These are phyloP conservation scores for Diphyllodes magnificus DNA, from an alignment of 2,113 vertebrate species.

Conservation along the genomic window DNA sequence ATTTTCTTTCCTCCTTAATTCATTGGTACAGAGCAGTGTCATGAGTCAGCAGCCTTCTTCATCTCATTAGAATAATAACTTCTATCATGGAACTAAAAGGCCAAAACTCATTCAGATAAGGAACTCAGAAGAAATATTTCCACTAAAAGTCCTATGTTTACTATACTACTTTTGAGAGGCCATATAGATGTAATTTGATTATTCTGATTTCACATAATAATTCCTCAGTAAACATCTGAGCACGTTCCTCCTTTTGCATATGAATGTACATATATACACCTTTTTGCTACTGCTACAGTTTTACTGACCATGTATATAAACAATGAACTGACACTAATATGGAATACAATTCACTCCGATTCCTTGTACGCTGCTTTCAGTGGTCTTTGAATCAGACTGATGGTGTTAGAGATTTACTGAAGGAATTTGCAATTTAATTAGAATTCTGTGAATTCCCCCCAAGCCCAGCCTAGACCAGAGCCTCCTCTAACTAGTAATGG, in stretches of 20 bases:
- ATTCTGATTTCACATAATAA: background rate
- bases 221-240: background rate
- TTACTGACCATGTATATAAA: background rate
- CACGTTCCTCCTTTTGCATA: background rate
- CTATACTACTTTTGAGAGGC: background rate
- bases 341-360: background rate
- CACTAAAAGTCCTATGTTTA: background rate
- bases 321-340: background rate
- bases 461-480: background rate
- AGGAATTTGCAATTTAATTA: background rate
- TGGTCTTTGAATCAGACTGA: background rate
- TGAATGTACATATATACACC: background rate
- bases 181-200: background rate
- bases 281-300: background rate
- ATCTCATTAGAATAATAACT: background rate
- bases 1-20: background rate
- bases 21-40: background rate
- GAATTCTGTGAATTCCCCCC: background rate
- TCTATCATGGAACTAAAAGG: background rate
- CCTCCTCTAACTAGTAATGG: background rate
- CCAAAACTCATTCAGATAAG: background rate
- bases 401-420: background rate
- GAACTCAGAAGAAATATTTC: background rate
- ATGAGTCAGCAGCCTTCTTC: background rate
- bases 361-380: background rate